Evolutionary conservation across 2,797 vertebrate species (phyloP).

Genomic region (Leptoclinus maculatus): DNA sequence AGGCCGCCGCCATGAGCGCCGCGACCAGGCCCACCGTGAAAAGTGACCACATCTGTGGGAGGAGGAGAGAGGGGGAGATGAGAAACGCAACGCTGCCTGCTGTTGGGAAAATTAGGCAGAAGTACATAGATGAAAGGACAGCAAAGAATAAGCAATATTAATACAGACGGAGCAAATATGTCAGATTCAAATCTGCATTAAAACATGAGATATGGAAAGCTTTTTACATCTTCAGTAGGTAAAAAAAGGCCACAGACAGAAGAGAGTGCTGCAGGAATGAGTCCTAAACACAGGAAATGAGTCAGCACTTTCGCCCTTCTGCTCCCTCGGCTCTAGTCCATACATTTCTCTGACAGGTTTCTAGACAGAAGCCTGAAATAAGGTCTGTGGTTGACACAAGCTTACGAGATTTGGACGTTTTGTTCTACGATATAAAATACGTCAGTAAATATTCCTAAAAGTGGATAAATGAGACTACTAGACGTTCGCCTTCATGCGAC

Average conservation of each 20-base stretch:
- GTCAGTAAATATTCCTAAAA: no score
- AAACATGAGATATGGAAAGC: not conserved
- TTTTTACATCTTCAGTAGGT: not conserved
- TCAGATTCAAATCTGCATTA: not conserved
- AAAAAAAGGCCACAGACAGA: not conserved
- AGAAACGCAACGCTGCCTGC: not conserved
- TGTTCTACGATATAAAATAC: no score
- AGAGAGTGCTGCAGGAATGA: no score
- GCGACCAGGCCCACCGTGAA: constrained; percentile 82
- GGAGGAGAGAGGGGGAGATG: not conserved
- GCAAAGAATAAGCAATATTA: constrained; percentile 3
- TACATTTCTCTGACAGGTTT: no score
- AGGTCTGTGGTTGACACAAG: no score
- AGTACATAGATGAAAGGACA: not conserved
- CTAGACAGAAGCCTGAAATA: no score
- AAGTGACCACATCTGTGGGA: constrained; percentile 85
- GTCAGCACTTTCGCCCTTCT: no score
- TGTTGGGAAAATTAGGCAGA: not conserved
- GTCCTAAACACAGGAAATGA: no score
- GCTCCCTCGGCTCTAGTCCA: no score
- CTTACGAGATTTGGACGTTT: no score
- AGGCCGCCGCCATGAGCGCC: constrained; percentile 82
- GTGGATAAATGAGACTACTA: no score
- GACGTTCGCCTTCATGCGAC: no score
- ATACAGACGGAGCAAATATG: not conserved